Evolutionary conservation across 2,888 invertebrate species (phyloP).

Genomic region (Gasteruption jaculator): DNA sequence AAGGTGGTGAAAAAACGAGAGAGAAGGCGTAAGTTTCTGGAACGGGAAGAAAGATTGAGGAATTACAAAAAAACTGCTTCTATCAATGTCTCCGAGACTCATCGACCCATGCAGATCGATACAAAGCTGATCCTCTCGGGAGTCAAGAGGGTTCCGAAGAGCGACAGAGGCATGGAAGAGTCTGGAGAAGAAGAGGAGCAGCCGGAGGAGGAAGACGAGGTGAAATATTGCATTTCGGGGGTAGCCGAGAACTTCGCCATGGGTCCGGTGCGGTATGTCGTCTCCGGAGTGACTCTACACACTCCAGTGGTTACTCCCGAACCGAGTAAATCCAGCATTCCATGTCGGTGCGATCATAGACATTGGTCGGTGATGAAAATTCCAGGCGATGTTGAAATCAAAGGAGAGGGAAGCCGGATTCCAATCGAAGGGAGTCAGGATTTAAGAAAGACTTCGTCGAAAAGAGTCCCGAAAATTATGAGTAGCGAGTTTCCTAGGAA

Average conservation of each 20-base stretch:
- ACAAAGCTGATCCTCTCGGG: conserved; percentile 32
- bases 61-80: conserved; percentile 28
- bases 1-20: conserved; percentile 35
- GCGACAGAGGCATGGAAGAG: conserved; percentile 14
- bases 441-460: too few species aligned
- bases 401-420: conserved; percentile 8
- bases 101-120: conserved; percentile 29
- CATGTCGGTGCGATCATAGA: conserved; percentile 24
- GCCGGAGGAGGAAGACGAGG: conserved; percentile 25
- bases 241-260: conserved; percentile 28
- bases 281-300: conserved; percentile 31
- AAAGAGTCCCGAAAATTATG: too few species aligned
- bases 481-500: not conserved
- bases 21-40: conserved; percentile 27
- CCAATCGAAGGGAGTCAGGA: too few species aligned
- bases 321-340: conserved; percentile 25
- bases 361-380: conserved; percentile 32
- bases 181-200: too few species aligned
- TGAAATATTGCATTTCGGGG: conserved; percentile 31
- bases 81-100: conserved; percentile 24
- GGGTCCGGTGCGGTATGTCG: conserved; percentile 22
- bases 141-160: conserved; percentile 24
- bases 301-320: conserved; percentile 34
- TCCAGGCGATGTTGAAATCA: conserved; percentile 10
- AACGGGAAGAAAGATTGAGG: conserved; percentile 29